Percentiles rank a stretch among this genome's conserved stretches.
These are phyloP conservation scores for Tridacna gigas DNA, from an alignment of 2,888 invertebrate genomes.

Conservation along the genomic window DNA sequence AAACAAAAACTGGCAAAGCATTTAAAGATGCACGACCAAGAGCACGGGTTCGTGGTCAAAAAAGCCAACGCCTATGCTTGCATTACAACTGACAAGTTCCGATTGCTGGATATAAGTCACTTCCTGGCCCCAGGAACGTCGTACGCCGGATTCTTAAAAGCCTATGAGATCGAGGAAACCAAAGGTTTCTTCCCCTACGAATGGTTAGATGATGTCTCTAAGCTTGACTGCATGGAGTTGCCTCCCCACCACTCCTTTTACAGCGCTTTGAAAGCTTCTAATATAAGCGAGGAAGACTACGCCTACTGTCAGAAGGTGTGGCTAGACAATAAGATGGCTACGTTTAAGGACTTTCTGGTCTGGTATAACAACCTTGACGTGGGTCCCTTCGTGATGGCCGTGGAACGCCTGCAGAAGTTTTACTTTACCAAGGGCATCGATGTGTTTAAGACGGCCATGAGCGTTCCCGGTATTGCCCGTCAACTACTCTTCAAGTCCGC, in stretches of 20 bases:
- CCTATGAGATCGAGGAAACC: constrained; percentile 43
- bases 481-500: constrained; percentile 48
- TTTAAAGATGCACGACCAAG: constrained; percentile 36
- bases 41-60: constrained; percentile 38
- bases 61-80: constrained; percentile 41
- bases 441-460: constrained; percentile 60
- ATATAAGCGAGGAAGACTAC: constrained; percentile 29
- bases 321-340: constrained; percentile 54
- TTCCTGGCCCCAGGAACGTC: constrained; percentile 15
- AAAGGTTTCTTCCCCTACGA: constrained; percentile 48
- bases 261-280: constrained; percentile 18
- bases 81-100: constrained; percentile 13
- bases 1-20: constrained; percentile 36
- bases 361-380: constrained; percentile 66
- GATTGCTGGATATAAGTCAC: no score
- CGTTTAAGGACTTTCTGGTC: constrained; percentile 58
- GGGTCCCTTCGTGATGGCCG: constrained; percentile 54
- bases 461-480: constrained; percentile 58
- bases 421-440: constrained; percentile 54
- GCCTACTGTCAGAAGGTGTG: constrained; percentile 46
- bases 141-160: constrained; percentile 52
- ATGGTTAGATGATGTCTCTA: constrained; percentile 30
- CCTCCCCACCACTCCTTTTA: constrained; percentile 29
- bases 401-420: constrained; percentile 51
- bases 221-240: constrained; percentile 21